Evolutionary conservation across 2,888 invertebrate species (phyloP), one percentile per base, ranked within the genome.

Genomic region (Drosophila macrospina): DNA sequence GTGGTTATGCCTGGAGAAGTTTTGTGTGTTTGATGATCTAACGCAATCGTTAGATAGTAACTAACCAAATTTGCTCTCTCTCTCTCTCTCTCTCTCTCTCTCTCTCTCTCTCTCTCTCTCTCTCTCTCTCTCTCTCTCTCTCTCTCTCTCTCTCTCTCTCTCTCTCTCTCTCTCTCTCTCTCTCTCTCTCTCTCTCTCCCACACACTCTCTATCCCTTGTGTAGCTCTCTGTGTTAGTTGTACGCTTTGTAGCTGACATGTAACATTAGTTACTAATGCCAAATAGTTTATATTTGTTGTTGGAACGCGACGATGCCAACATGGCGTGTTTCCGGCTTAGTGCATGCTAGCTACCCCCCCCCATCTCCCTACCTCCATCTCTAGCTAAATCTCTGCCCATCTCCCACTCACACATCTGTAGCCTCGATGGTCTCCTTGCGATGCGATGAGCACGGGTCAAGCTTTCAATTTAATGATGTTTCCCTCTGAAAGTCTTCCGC

Each of bases 321-420:
- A 74, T 74, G 81, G 69, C 81, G 78, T 80, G 75, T 66, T 80
- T 80, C 80, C 80, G 80, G 80, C 54, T 56, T 37, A 30, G 37
- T 78, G 61, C 74, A 74, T 74, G 66, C 36, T 62, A 57, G 8
- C 55, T n/a, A 3, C 16, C 24, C 13, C 24, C 1, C 20, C 20
- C 20, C 20, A 20, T 1, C 20, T 20, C 1, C 20, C 20, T 20
- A 20, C 20, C n/a, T 8, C n/a, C 6, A 15, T 15, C 48, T 52
- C 48, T n/a, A n/a, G n/a, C n/a, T n/a, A n/a, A n/a, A n/a, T 11
- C 5, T 4, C 20, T 20, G 10, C n/a, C n/a, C n/a, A n/a, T 28
- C 11, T 5, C 16, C 15, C 30, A 13, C 11, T n/a, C 34, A 4
- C 52, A 6, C 7, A 34, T 39, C 36, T 8, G 5, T 15, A 11